phyloP scores from a whole-genome alignment of 2,113 vertebrate genomes.

The Nothobranchius kuhntae region DNA sequence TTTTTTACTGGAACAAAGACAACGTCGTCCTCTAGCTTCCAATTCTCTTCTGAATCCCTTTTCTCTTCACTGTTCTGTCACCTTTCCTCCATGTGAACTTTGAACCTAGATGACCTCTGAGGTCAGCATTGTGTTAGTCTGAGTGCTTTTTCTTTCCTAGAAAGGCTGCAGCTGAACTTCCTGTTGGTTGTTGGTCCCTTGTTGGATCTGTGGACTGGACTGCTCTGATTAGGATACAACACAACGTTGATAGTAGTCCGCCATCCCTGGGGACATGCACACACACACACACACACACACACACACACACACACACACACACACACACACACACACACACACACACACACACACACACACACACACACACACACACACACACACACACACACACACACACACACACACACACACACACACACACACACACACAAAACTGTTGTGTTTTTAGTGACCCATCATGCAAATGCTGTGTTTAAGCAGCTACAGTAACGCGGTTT shows the following conservation, averaged over 20 bases:
- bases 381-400: no score
- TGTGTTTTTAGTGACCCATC: constrained; percentile 49
- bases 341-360: constrained; percentile 8
- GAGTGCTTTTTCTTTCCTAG: neutral
- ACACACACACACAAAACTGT: neutral
- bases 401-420: neutral
- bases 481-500: constrained; percentile 53
- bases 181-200: neutral
- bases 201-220: constrained; percentile 9
- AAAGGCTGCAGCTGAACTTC: constrained; percentile 2
- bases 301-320: constrained; percentile 13
- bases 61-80: no score
- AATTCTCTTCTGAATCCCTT: no score
- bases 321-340: neutral
- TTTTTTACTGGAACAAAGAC: no score
- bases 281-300: constrained; percentile 8
- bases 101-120: no score
- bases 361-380: constrained; percentile 15
- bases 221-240: constrained; percentile 47
- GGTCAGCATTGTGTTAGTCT: neutral
- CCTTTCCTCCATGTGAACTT: no score
- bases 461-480: constrained; percentile 52
- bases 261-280: constrained; percentile 35
- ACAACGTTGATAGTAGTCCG: constrained; percentile 39
- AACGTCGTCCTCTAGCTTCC: no score